Base-by-base conservation (phyloP, 2,888 invertebrate genomes). In the Graphium colonna region DNA sequence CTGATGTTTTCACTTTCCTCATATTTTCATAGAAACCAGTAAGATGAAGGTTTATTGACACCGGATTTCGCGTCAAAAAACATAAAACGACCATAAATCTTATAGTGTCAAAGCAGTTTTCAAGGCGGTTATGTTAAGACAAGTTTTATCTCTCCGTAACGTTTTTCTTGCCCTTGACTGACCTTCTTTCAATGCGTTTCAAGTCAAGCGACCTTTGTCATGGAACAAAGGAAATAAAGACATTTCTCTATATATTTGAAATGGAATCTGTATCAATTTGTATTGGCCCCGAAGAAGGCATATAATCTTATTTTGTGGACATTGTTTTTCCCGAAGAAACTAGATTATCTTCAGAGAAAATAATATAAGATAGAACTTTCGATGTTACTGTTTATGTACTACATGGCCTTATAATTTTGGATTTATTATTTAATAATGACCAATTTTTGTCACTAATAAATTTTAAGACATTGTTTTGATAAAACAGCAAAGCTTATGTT, bases 121-220 rank as follows among this genome's bases (percentile, higher is more conserved):
- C 38, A 43, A 42, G 42, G 52, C 42, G 42, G 48, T 43, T 49
- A 44, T 53, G 47, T 53, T 31, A 40, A 28, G 53, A 58, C 49
- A 52, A 54, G 48, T 52, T 56, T 54, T 58, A 47, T 52, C 43
- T 44, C 13, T 42, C 40, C 49, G 43, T 51, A 57, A 56, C 51
- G 54, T 53, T 55, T 59, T 46, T 55, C 60, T 54, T 56, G 60
- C 61, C 65, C 66, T 65, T 63, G 64, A 55, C 55, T 65, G 67
- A 64, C 65, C 65, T 65, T 63, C 58, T 49, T 58, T 55, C 57
- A 28, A 41, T 53, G 57, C 59, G 58, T 59, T 55, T 57, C 53
- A 52, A 52, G 58, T 52, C 45, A 8, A 39, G 56, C 58, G 63
- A 58, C 56, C 61, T 60, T 56, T 53, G 55, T 53, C 48, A 52